Evolutionary conservation across 2,113 vertebrate genomes (phyloP), one percentile per base, ranked within the genome.

Genomic region (Pelodiscus sinensis): DNA sequence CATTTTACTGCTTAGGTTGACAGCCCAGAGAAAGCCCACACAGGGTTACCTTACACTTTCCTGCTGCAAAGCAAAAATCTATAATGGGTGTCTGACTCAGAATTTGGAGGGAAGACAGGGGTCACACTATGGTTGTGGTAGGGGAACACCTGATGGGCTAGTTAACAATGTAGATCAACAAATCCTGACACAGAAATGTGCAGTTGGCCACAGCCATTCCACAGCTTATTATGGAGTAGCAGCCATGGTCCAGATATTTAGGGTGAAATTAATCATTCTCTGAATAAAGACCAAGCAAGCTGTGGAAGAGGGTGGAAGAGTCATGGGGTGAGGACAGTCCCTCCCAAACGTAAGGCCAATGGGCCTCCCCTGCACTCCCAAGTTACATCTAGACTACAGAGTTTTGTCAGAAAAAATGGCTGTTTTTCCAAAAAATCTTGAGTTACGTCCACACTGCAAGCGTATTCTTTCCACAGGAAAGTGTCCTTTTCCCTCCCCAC

Each of bases 21-120:
- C 51, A 83, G 71, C 51, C 81, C 21, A 31, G 22, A 3, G 18
- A 58, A n/a, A 54, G 50, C 13, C 18, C 4, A 24, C 25, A 51
- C 19, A 9, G 13, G 13, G n/a, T 11, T 9, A 4, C 51, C 80
- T 38, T 58, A 35, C 9, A 58, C 14, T 18, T 38, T 44, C 38
- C 50, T 54, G 13, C 55, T 7, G 44, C 0, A 0, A 7, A 8
- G 55, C 35, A 79, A 12, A 57, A 3, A n/a, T 22, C 6, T 0
- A 0, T 2, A 2, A 2, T 51, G 22, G 31, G 31, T 52, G 79
- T 16, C 44, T 71, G 16, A 44, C 21, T 77, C 73, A 27, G 44
- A 77, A 77, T 77, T 50, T 77, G 38, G 38, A 25, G 24, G 24
- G 24, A 50, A 50, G 13, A 50, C 22, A 44, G 21, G 24, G 21